phyloP scores from a whole-genome alignment of 2,797 vertebrate genomes.

The Tokudaia tokunoshimensis region DNA sequence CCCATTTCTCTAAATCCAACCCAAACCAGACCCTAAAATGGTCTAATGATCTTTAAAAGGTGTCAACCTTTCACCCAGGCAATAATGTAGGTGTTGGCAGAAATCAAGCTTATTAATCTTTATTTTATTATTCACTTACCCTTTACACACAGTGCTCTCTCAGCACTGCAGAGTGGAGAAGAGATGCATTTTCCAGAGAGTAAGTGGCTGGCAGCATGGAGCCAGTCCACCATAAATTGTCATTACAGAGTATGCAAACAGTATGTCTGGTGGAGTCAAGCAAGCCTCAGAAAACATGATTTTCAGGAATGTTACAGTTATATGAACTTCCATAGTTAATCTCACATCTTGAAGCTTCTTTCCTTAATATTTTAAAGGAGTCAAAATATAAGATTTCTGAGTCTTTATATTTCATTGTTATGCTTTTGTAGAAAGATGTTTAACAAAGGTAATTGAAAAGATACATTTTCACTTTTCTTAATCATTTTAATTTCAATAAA shows the following conservation, averaged over 20 bases:
- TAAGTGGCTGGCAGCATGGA: slow-evolving; percentile 42
- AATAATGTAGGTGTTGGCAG: slow-evolving; percentile 40
- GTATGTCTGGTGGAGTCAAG: slow-evolving; percentile 11
- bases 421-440: slow-evolving; percentile 26
- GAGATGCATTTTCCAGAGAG: slow-evolving; percentile 12
- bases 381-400: slow-evolving; percentile 45
- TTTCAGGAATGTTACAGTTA: background rate
- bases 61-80: background rate
- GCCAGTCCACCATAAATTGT: background rate
- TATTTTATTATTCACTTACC: slow-evolving; percentile 60
- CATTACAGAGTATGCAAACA: background rate
- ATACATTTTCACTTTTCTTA: slow-evolving; percentile 57
- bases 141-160: background rate
- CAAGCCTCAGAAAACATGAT: slow-evolving; percentile 15
- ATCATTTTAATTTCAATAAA: slow-evolving; percentile 38
- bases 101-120: slow-evolving; percentile 52
- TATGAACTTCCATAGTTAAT: background rate
- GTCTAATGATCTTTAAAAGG: slow-evolving; percentile 43
- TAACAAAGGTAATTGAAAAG: slow-evolving; percentile 15
- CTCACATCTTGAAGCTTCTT: background rate
- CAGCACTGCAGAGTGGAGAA: background rate
- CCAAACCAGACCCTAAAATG: background rate
- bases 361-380: slow-evolving; percentile 58
- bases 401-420: background rate
- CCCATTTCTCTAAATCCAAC: background rate